Conservation (phyloP, 53 echinoderm and acorn worm genomes). For the Apostichopus leukothele region DNA sequence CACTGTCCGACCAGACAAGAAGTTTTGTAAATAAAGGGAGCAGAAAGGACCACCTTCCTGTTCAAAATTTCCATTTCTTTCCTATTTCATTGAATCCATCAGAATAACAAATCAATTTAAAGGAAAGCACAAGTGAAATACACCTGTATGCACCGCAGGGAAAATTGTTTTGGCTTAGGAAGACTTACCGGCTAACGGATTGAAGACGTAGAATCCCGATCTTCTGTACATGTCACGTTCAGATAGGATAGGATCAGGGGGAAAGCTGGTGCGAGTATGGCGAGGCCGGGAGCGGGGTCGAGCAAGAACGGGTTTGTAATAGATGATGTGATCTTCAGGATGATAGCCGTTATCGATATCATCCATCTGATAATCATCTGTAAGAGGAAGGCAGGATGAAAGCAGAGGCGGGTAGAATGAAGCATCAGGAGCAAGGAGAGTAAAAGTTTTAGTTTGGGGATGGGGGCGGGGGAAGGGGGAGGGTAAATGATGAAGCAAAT, state of each 20-base stretch:
- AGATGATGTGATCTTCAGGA: conserved; percentile 31
- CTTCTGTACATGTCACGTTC: conserved; percentile 49
- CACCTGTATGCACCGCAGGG: neutral
- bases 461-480: no score
- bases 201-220: conserved; percentile 60
- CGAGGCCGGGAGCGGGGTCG: conserved; percentile 33
- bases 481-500: no score
- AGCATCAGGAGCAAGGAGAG: neutral
- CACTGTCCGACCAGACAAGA: no score
- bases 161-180: neutral
- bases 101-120: no score
- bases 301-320: conserved; percentile 43
- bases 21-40: no score
- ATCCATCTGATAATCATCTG: conserved; percentile 36
- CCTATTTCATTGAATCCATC: no score
- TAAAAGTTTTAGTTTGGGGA: no score
- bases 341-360: conserved; percentile 17
- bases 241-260: conserved; percentile 34
- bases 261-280: conserved; percentile 33
- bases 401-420: conserved; percentile 5
- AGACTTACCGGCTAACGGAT: conserved; percentile 62
- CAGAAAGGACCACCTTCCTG: no score
- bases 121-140: neutral
- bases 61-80: no score
- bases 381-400: conserved; percentile 21